Evolutionary conservation across 2,113 vertebrate genomes (phyloP).

Genomic region (Colinus virginianus): DNA sequence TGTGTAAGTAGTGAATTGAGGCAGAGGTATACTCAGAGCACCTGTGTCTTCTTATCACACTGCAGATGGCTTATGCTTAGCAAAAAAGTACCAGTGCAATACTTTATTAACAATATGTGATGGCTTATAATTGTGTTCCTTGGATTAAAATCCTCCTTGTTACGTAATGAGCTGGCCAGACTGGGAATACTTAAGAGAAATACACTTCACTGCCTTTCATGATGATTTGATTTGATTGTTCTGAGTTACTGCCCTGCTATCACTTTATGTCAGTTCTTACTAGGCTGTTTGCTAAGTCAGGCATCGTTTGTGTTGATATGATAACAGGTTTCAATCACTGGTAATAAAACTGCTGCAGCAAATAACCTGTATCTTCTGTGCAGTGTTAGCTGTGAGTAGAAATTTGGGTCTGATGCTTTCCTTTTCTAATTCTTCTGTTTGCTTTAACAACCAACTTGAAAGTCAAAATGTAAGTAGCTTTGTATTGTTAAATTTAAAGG

Average conservation of each 20-base stretch:
- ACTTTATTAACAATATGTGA: not conserved
- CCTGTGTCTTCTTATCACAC: not conserved
- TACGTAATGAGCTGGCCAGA: constrained; percentile 21
- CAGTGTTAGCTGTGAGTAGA: not conserved
- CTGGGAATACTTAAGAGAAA: not conserved
- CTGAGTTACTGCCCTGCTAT: constrained; percentile 12
- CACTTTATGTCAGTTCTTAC: constrained; percentile 28
- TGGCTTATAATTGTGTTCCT: not conserved
- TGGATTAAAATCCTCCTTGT: constrained; percentile 25
- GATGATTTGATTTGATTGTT: constrained; percentile 44
- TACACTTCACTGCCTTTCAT: not conserved
- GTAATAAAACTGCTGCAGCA: constrained; percentile 31
- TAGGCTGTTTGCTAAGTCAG: constrained; percentile 44
- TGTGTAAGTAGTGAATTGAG: not conserved
- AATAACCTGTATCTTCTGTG: not conserved
- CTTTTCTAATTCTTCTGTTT: not conserved
- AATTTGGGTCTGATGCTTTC: not conserved
- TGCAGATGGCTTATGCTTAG: not conserved
- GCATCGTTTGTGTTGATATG: constrained; percentile 24
- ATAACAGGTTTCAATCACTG: constrained; percentile 52
- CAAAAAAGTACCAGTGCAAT: rapidly evolving
- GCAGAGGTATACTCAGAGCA: not conserved
- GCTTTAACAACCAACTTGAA: not conserved
- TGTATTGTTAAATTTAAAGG: not conserved
- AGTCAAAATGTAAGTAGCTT: not conserved